phyloP scores from a whole-genome alignment of 1,140 invertebrate species.

The Apis dorsata region DNA sequence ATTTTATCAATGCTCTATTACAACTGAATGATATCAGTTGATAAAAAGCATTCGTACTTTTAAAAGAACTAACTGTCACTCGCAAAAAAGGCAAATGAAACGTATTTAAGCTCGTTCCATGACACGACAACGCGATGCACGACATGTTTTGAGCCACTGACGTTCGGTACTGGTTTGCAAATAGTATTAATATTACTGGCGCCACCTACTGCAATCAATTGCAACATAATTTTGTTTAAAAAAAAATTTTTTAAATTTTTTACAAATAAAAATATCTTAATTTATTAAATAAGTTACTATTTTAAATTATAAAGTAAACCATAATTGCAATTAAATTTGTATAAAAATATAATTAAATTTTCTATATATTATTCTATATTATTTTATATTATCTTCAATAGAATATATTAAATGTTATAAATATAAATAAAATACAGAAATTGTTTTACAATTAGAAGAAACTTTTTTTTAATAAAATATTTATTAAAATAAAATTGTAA shows the following conservation, averaged over 20 bases:
- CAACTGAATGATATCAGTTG: background rate
- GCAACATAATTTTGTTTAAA: background rate
- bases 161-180: background rate
- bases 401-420: background rate
- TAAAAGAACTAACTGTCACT: constrained; percentile 30
- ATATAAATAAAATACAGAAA: too few species aligned
- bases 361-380: background rate
- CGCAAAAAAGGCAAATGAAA: background rate
- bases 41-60: background rate
- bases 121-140: constrained; percentile 13
- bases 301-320: background rate
- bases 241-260: background rate
- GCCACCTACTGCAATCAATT: constrained; percentile 13
- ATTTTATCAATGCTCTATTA: background rate
- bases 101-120: background rate
- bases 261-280: background rate
- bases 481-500: background rate
- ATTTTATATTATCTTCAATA: background rate
- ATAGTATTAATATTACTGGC: background rate
- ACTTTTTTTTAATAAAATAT: background rate
- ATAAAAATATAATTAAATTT: background rate
- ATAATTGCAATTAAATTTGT: background rate
- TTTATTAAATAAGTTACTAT: background rate
- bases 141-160: constrained; percentile 51
- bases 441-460: too few species aligned